Conservation (phyloP, 2,113 vertebrate genomes). For the Nannobrachium achirus region DNA sequence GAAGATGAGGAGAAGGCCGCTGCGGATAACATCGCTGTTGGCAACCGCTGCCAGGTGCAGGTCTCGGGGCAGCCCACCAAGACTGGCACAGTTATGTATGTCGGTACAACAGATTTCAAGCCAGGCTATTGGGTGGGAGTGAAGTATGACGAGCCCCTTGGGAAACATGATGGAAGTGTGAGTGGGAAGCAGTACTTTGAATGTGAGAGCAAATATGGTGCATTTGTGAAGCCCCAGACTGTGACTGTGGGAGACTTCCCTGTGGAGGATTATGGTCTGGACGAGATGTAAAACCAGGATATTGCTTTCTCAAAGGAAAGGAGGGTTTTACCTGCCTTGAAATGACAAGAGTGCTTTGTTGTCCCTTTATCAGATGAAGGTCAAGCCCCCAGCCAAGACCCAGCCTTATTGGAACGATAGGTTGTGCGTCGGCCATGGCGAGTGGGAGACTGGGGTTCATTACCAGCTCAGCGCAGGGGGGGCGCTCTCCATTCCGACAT, state of each 20-base stretch:
- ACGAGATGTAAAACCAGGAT: constrained; percentile 84
- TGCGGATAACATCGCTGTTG: constrained; percentile 79
- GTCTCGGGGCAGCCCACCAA: constrained; percentile 81
- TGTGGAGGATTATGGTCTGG: constrained; percentile 87
- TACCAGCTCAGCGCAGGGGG: too few species aligned
- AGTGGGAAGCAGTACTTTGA: constrained; percentile 87
- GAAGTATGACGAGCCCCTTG: constrained; percentile 89
- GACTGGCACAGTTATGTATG: constrained; percentile 87
- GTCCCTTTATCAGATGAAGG: constrained; percentile 9
- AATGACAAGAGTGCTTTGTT: constrained; percentile 19
- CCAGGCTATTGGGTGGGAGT: constrained; percentile 88
- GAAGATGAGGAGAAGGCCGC: constrained; percentile 77
- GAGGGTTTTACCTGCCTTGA: constrained; percentile 6
- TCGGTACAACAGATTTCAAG: constrained; percentile 89
- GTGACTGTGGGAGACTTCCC: constrained; percentile 89
- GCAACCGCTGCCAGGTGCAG: constrained; percentile 85
- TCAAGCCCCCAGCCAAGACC: too few species aligned
- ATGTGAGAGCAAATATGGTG: constrained; percentile 88
- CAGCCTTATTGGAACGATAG: too few species aligned
- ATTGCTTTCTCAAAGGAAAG: neutral
- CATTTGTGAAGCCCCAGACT: constrained; percentile 84
- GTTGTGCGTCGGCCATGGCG: too few species aligned
- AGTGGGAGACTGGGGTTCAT: too few species aligned
- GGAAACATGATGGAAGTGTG: constrained; percentile 89
- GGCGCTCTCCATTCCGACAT: too few species aligned